Base-by-base conservation (phyloP, 2,888 invertebrate genomes). In the Halictus ligatus region DNA sequence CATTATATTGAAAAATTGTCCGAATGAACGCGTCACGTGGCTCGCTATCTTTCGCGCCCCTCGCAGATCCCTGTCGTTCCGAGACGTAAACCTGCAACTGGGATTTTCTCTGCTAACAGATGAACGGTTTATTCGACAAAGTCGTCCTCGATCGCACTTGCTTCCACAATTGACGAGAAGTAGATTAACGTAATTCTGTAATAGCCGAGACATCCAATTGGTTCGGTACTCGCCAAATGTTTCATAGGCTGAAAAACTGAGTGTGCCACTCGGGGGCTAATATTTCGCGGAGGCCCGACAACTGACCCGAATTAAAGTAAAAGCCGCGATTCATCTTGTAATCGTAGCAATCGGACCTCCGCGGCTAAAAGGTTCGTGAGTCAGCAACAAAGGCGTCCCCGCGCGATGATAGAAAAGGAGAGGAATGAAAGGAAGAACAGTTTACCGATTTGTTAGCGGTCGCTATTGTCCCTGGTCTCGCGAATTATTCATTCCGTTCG, bases 311-410 rank as follows among this genome's bases (percentile, higher is more conserved):
- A 67, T 67, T 18, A 67, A 67, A 67, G 67, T 29, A 67, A 67
- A 67, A 67, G 18, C 35, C 67, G 35, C 67, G 67, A 67, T 72
- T 46, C 72, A 46, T 72, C 72, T 46, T 46, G 25, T 43, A 72
- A 72, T 72, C 72, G 13, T 25, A 8, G 25, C 46, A n/a, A n/a
- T 46, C 46, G 46, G 67, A 29, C 15, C 46, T 25, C 72, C n/a
- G 25, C 13, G 46, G 72, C n/a, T 72, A 72, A 72, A 72, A 72
- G 46, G 72, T 72, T 72, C 43, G 46, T 46, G 72, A 72, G 46
- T 72, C 72, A 72, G 72, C 72, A 72, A 72, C 72, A 46, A 72
- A 25, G 7, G 7, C n/a, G 2, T 46, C 13, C 13, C 25, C 46
- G 6, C 72, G 72, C 72, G 72, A 25, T 25, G 8, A 43, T 25